phyloP scores from a whole-genome alignment of 2,113 vertebrate species.

The Hipposideros armiger region DNA sequence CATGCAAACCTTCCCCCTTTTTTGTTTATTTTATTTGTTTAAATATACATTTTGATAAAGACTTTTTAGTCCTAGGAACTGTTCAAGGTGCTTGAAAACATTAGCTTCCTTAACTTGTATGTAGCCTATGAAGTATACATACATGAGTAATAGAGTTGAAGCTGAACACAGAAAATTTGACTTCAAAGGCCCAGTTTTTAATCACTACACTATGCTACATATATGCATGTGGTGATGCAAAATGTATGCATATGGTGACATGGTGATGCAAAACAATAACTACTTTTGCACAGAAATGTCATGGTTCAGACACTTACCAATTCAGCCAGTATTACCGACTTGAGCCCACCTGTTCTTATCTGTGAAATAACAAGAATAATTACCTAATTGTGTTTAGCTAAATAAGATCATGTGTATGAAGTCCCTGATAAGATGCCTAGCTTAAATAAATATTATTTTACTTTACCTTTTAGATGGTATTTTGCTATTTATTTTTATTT shows the following conservation, averaged over 20 bases:
- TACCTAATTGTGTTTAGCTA: background rate
- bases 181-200: background rate
- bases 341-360: background rate
- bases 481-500: background rate
- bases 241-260: background rate
- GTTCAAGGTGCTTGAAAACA: background rate
- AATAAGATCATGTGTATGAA: background rate
- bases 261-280: background rate
- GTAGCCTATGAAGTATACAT: background rate
- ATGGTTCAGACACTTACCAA: background rate
- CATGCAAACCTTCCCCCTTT: background rate
- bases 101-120: background rate
- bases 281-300: background rate
- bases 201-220: background rate
- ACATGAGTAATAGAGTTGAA: background rate
- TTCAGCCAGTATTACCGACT: background rate
- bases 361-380: constrained; percentile 8
- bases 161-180: background rate
- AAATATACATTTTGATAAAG: background rate
- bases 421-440: background rate
- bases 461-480: background rate
- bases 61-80: background rate
- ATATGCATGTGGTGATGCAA: background rate
- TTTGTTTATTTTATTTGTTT: background rate
- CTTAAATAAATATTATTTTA: background rate